Base-by-base conservation (phyloP, 1,140 invertebrate species). In the Drosophila mojavensis region DNA sequence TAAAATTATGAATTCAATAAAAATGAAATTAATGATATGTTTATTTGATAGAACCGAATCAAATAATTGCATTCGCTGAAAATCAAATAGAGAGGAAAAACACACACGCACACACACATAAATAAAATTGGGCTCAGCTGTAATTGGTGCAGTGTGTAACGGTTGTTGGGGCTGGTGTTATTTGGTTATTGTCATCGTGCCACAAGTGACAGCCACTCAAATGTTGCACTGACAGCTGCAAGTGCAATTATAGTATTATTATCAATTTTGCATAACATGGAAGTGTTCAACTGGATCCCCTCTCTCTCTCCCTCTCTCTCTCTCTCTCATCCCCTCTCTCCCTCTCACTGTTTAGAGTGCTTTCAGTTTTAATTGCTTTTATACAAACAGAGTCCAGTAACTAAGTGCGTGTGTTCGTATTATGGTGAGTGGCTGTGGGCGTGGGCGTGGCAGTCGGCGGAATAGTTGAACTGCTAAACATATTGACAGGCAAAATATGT, bases 291-390 rank as follows among this genome's bases (percentile, higher is more conserved):
- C 53, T 59, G 11, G 50, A 6, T 45, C 33, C 24, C n/a, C n/a
- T n/a, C n/a, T n/a, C n/a, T 17, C 17, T 17, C 17, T 17, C 17
- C 1, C 17, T 17, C 17, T 17, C 17, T 17, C 17, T 17, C 17
- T 17, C 17, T 17, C 17, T 17, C 17, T 24, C 7, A 9, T 3
- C 28, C n/a, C 11, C 30, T 10, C 9, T 0, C 7, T 17, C 1
- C 20, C 9, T 24, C 17, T 15, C 1, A 51, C 28, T 66, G n/a
- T 54, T 26, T 59, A 20, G 24, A 51, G 55, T 75, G 76, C 47
- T 64, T 81, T 59, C 28, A 45, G 72, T 61, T 84, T 78, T 68
- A 84, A 84, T 80, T 84, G 81, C 73, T 71, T 84, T 77, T 26
- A n/a, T 51, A 67, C 61, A 51, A 58, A 60, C 24, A 45, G 7